Evolutionary conservation across 2,888 invertebrate species (phyloP), one percentile per base, ranked within the genome.

Genomic region (Meliscaeva auricollis): DNA sequence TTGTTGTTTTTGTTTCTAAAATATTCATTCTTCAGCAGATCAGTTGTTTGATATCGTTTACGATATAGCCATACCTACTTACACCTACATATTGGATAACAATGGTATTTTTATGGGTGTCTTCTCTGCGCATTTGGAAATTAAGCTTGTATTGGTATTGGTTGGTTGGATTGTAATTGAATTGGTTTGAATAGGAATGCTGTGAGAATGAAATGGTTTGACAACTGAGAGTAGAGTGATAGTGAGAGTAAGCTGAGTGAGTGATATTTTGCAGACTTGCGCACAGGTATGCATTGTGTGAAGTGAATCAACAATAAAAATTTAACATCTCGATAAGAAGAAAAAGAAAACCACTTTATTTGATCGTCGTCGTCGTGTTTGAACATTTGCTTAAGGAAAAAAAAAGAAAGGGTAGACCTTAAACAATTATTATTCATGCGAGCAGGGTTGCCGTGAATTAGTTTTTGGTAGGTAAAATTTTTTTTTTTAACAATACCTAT

Each of bases 251-350:
- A 64, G 13, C 35, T 56, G 56, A 78, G 52, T 64, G 70, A 64
- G n/a, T 54, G 62, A 46, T 46, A 26, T 46, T 58, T 44, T 44
- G 60, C 22, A 44, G 66, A 41, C 73, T 79, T 73, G 79, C 79
- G 73, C 73, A 79, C 79, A 79, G 78, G 73, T 79, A 73, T 41
- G 56, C 22, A n/a, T 8, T 13, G 3, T 26, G 30, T 17, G 46
- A 58, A 32, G 35, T 6, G 56, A 58, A 35, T 35, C 15, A 58
- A 35, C 56, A 17, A 17, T 15, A n/a, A 3, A 32, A 9, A 32
- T 58, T 17, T 9, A 35, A 35, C 15, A 56, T 6, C 5, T 7
- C 2, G 4, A 48, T 0, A 20, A 48, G 3, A 20, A 17, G 17
- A 17, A 46, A 20, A 13, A 38, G 46, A 56, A 64, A 66, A 72